Evolutionary conservation across 1,140 invertebrate genomes (phyloP), one percentile per base, ranked within the genome.

Genomic region (Branchinecta lindahli): DNA sequence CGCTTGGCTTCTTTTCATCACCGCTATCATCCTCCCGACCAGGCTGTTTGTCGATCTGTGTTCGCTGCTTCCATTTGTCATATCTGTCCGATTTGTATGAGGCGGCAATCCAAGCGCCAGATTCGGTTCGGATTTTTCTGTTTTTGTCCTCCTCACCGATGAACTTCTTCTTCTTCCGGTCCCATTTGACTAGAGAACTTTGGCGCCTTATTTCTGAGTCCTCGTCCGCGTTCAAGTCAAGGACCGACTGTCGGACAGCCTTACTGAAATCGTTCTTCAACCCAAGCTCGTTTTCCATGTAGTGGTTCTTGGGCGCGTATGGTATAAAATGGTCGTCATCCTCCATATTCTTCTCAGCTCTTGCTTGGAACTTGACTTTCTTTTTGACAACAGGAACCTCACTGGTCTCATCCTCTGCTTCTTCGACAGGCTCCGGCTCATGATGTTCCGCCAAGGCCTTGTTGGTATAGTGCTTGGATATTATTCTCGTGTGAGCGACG

Each of bases 11-110:
- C 20, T 73, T 67, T 33, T 74, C 73, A 66, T 75, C 76, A 47
- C 85, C 81, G 66, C 85, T 83, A 44, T 82, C 84, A 61, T 85
- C 83, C 70, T 86, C 84, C 21, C 83, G 80, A 45, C 85, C 82
- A 66, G 81, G 77, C 9, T 80, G 79, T 66, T 84, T 82, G 72
- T 85, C 83, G 45, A 86, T 77, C 80, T 92, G 92, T 52, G 84
- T 88, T 73, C 88, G 89, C 71, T 91, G 85, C 74, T 89, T 87
- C 94, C 94, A 98, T 47, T 87, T 83, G 67, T 85, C 84, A 78
- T 97, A 98, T 72, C 88, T 82, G 72, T 94, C 88, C 67, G 89
- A 89, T 79, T 96, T 96, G 78, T 92, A 98, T 0, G 90, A 89
- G 0, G 94, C 92, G 4, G 93, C 86, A 74, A 99, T 94, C 86